Conservation (phyloP, 2,113 vertebrate genomes). For the Monarcha castaneiventris region DNA sequence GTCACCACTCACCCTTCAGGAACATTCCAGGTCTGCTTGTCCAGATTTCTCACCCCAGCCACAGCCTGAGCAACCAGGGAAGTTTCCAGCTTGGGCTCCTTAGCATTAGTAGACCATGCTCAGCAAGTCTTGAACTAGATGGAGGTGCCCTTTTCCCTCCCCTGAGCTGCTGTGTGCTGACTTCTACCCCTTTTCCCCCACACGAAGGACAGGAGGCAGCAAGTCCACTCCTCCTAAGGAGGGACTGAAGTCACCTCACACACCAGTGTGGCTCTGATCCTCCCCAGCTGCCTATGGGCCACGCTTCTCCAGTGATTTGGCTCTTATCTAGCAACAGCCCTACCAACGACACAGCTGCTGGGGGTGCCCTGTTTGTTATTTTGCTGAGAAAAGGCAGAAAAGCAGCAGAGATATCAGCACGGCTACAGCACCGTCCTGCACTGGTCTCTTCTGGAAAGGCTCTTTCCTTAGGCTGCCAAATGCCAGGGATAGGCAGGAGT, state of each 20-base stretch:
- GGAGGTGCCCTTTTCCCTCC: not conserved
- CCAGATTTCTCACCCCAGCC: not conserved
- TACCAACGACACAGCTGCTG: fast-evolving
- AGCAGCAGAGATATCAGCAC: not conserved
- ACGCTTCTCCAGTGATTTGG: not conserved
- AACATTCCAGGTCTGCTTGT: not conserved
- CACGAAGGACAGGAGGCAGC: not conserved
- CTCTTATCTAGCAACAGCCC: not conserved
- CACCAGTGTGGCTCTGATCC: not conserved
- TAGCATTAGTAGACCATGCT: not conserved
- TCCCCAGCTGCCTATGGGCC: not conserved
- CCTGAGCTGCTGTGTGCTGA: not conserved
- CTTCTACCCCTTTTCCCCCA: not conserved
- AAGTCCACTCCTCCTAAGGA: not conserved
- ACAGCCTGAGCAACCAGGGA: not conserved
- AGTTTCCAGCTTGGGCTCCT: not conserved
- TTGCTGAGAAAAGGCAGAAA: slow-evolving; percentile 36
- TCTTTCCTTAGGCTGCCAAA: slow-evolving; percentile 43
- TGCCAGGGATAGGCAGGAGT: not conserved
- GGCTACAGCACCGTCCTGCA: not conserved
- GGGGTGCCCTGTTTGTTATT: not conserved
- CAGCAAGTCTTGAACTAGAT: not conserved
- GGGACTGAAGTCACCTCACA: not conserved
- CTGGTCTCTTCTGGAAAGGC: not conserved
- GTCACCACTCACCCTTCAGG: not conserved